Evolutionary conservation across 2,113 vertebrate genomes (phyloP), one percentile per base, ranked within the genome.

Genomic region (Prinia subflava): DNA sequence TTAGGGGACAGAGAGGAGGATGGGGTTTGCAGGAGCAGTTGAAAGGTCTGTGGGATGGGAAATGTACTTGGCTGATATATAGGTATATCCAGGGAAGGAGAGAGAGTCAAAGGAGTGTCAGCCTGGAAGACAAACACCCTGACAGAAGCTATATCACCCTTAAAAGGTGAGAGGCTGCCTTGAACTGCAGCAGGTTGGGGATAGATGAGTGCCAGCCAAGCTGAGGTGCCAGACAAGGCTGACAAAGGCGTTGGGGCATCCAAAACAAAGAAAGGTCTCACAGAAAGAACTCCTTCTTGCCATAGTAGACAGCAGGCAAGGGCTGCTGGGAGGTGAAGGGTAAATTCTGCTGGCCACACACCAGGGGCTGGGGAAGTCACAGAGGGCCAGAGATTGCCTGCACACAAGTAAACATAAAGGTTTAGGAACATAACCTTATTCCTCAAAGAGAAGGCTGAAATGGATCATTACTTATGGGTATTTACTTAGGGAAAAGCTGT

Each of bases 51-150:
- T 42, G 41, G 57, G n/a, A 76, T 44, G 22, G 19, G 27, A 75
- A 71, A 33, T 0, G 0, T 35, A 5, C 24, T 60, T 56, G 9
- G 13, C 3, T 67, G 25, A 42, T n/a, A 37, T 1, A 7, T 1
- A 31, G 13, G 16, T 24, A n/a, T 17, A 60, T 37, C 30, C 19
- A n/a, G 0, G 0, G 20, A 73, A 80, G 31, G 27, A 84, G 9
- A 42, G 8, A 70, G 6, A 65, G 42, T 31, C 17, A 77, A 18
- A 22, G 10, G 15, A 19, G 3, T n/a, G 20, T 41, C 59, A 62
- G 0, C 12, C 11, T 62, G 30, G 37, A 52, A 42, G 18, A 37
- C 41, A 83, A 55, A 68, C 35, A 39, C 14, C 15, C 33, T 8
- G 3, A 31, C 9, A 68, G 35, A 64, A 10, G 17, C 16, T 15